A percentile compares a stretch with the other conserved stretches of the same genome.
These are phyloP conservation scores for Rhineura floridana DNA, from an alignment of 2,113 vertebrate species.

Conservation along the genomic window DNA sequence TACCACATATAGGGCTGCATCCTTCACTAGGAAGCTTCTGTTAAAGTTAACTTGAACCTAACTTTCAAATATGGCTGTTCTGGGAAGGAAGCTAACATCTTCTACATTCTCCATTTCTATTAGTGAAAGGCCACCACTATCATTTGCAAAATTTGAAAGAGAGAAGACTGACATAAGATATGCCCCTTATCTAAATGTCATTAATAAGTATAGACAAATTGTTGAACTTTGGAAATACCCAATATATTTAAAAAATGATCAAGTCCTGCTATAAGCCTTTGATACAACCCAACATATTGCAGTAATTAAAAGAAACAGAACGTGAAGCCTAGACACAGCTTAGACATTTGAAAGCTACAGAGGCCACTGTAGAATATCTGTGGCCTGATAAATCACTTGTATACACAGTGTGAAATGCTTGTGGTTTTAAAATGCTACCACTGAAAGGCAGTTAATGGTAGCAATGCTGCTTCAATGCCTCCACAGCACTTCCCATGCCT, in stretches of 20 bases:
- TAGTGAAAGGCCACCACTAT: neutral
- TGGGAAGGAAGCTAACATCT: neutral
- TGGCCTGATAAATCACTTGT: slow-evolving; percentile 42
- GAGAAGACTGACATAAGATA: slow-evolving; percentile 3
- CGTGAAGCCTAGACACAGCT: slow-evolving; percentile 45
- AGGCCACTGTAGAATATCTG: slow-evolving; percentile 48
- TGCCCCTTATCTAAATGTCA: slow-evolving; percentile 43
- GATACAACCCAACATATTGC: slow-evolving; percentile 57
- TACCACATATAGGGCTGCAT: neutral
- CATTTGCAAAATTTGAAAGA: neutral
- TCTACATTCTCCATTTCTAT: neutral
- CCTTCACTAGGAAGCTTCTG: neutral
- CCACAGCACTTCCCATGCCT: neutral
- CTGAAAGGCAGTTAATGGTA: slow-evolving; percentile 45
- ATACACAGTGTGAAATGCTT: slow-evolving; percentile 40
- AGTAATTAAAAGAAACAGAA: slow-evolving; percentile 57
- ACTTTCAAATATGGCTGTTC: neutral
- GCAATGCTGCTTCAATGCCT: slow-evolving; percentile 4
- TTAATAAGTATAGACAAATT: slow-evolving; percentile 52
- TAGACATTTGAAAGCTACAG: slow-evolving; percentile 65
- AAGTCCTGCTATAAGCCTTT: slow-evolving; percentile 29
- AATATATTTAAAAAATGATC: slow-evolving; percentile 21
- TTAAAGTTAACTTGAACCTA: neutral
- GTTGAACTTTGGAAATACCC: slow-evolving; percentile 45
- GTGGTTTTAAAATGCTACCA: slow-evolving; percentile 50